Base-by-base conservation (phyloP, 2,888 invertebrate species). In the Adela reaumurella region DNA sequence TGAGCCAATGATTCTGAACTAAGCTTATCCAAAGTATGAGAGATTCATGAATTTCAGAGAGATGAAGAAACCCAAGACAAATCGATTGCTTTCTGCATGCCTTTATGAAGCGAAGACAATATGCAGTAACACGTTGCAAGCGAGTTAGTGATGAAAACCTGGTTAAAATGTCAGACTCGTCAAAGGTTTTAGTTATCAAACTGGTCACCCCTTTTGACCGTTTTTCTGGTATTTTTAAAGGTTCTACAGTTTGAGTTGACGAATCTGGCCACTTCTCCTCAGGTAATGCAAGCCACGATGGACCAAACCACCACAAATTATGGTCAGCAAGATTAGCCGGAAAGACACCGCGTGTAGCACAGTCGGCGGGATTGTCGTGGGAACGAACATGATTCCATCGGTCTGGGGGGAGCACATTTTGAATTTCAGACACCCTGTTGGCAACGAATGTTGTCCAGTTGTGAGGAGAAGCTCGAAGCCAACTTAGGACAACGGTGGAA, bases 401-500 rank as follows among this genome's bases (percentile, higher is more conserved):
- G n/a, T 35, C 35, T 4, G 35, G 35, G 3, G 35, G 14, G 14
- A 35, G 4, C 4, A 35, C 35, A 11, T 14, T 14, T 14, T 47
- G 45, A 17, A 52, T 52, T 3, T 16, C 43, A 3, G 43, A 42
- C 5, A 48, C 20, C 3, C 51, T 43, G 19, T 54, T 51, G 18
- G 52, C 48, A 11, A 55, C 51, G 43, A 50, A 55, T 8, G 48
- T 49, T 49, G 50, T 53, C 45, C 47, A 52, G 1, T 41, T 46
- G 17, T 29, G 46, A 3, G 51, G 46, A 4, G 46, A 19, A 6
- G 43, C 35, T 11, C 29, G 28, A 8, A 54, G 18, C 54, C 55
- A 55, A 11, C 48, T 17, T 10, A 54, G 28, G 3, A 46, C 51
- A 16, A 54, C 46, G 16, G 50, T 43, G 3, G 53, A 53, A 35